Evolutionary conservation across 2,797 vertebrate species (phyloP), one percentile per base, ranked within the genome.

Genomic region (Malurus splendens): DNA sequence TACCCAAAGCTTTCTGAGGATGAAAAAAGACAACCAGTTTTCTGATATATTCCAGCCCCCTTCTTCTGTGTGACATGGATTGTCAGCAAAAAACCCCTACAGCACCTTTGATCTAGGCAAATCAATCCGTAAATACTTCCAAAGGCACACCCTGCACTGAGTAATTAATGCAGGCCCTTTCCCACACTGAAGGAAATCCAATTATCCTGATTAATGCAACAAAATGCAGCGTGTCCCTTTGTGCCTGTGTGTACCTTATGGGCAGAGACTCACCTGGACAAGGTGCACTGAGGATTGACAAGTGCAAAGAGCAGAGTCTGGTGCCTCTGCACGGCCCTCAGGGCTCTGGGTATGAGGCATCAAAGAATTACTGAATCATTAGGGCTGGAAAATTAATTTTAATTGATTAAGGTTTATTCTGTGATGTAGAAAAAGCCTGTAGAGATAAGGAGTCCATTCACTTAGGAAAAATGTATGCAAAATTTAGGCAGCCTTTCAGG

Each of bases 11-110:
- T 57, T 52, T 62, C 12, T 70, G 30, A 36, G 44, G 1, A 30
- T 33, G 41, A 50, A 24, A 28, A n/a, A 85, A 79, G 18, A 6
- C 3, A 45, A 45, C 12, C 12, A 14, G 19, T 57, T 44, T 59
- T 24, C 52, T 79, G n/a, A 77, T 3, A 30, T 18, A 28, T 19
- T 59, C 30, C 64, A 83, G 20, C 32, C 7, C 3, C 5, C n/a
- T 39, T 42, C 25, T 77, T 54, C 68, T 32, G 7, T 50, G 45
- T 50, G 57, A 47, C 47, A 30, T 80, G 36, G 52, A 20, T 16
- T 1, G 4, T 14, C 33, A 50, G 66, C 8, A 71, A 71, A 83
- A 61, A 28, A 30, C 1, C 1, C 4, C 9, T 1, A 10, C 5
- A 0, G 15, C 9, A 70, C 68, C 75, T 79, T 73, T 71, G 42